Evolutionary conservation across 2,113 vertebrate genomes (phyloP).

Genomic region (Rafetus swinhoei): DNA sequence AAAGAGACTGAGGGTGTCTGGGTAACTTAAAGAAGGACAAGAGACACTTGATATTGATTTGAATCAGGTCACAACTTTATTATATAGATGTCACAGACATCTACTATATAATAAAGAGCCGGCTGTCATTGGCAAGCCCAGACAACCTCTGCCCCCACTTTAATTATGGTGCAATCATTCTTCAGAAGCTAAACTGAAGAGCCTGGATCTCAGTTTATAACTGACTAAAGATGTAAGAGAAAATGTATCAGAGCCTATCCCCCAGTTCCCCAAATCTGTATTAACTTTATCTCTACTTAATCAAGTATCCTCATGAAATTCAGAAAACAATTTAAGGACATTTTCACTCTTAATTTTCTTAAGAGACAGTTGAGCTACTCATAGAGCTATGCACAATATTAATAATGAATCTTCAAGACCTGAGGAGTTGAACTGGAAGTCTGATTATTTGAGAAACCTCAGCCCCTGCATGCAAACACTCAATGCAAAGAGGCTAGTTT

Average conservation of each 20-base stretch:
- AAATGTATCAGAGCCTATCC: neutral
- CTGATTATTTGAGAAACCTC: neutral
- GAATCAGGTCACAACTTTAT: too few species aligned
- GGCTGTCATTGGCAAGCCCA: too few species aligned
- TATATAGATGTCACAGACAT: too few species aligned
- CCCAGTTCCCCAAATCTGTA: neutral
- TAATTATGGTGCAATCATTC: too few species aligned
- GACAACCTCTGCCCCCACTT: too few species aligned
- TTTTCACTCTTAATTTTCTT: neutral
- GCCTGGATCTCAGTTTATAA: neutral
- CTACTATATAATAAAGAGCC: too few species aligned
- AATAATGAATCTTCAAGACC: neutral
- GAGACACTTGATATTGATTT: too few species aligned
- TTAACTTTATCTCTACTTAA: neutral
- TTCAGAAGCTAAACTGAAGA: too few species aligned
- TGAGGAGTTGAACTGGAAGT: neutral
- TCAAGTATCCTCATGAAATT: neutral
- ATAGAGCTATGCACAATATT: neutral
- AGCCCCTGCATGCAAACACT: neutral
- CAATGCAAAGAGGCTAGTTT: neutral
- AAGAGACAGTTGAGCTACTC: neutral
- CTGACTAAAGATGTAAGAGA: neutral
- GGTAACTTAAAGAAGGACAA: too few species aligned
- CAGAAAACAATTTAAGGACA: neutral
- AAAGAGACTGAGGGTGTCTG: neutral